These are phyloP conservation scores for Prorops nasuta DNA, from an alignment of 1,140 invertebrate genomes.

Conservation along the genomic window DNA sequence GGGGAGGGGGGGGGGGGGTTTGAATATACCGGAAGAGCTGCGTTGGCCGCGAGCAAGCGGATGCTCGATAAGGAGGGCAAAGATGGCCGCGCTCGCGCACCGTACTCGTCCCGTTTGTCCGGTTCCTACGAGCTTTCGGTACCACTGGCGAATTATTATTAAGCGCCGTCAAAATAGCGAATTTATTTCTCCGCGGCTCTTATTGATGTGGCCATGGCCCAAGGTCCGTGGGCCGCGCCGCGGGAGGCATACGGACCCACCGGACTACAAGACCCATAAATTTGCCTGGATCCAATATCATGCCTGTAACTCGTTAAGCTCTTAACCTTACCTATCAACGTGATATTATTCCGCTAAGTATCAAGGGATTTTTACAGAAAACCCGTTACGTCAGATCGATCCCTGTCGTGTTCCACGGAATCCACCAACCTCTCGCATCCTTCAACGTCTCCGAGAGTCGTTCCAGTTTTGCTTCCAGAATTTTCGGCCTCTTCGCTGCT, in stretches of 20 bases:
- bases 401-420: background rate
- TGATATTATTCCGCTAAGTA: conserved; percentile 42
- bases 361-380: too few relatives aligned
- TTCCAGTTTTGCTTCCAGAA: too few relatives aligned
- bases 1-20: too few relatives aligned
- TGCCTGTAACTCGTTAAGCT: conserved; percentile 49
- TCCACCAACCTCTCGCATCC: too few relatives aligned
- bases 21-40: too few relatives aligned
- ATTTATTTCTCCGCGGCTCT: conserved; percentile 50
- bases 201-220: conserved; percentile 43
- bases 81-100: too few relatives aligned
- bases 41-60: too few relatives aligned
- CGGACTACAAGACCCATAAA: conserved; percentile 46
- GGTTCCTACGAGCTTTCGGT: background rate
- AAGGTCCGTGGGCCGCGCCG: conserved; percentile 40
- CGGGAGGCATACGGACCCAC: conserved; percentile 36
- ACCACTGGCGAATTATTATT: conserved; percentile 46
- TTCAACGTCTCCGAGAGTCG: too few relatives aligned
- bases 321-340: conserved; percentile 39
- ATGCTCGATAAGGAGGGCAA: too few relatives aligned
- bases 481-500: too few relatives aligned
- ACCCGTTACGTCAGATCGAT: too few relatives aligned
- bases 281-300: conserved; percentile 49
- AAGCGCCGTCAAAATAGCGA: conserved; percentile 50
- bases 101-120: too few relatives aligned